Base-by-base conservation (phyloP, 2,113 vertebrate species). In the Cavia aperea region DNA sequence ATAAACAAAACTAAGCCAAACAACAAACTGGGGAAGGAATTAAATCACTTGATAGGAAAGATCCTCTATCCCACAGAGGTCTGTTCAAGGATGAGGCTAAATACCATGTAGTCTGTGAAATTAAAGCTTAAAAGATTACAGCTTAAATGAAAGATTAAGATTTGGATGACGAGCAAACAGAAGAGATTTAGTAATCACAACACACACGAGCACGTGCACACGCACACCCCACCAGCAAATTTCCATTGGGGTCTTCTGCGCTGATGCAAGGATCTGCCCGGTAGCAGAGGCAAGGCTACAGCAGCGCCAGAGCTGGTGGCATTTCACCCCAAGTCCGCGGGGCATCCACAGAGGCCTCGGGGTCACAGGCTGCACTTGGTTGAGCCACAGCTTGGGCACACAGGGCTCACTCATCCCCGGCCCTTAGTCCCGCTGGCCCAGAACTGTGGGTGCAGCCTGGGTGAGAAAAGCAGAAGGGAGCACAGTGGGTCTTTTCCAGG, bases 81-180 rank as follows among this genome's bases (percentile, higher is more conserved):
- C 97, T 95, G 92, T 84, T 93, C 95, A 0, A 43, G 93, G 95
- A 95, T 86, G 88, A 96, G 90, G 78, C 87, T 95, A 95, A 97
- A 96, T 92, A 95, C 83, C 78, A 96, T 90, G 92, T 56, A 95
- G 83, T 95, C 91, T 89, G 88, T 92, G 94, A 97, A 97, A 98
- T 96, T 94, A 97, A 97, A 97, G 96, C 97, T 97, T 98, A 98
- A 97, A 96, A 97, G 97, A 98, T 97, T 97, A 98, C n/a, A 95
- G 90, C 62, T 94, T 90, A 63, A 46, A 86, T 88, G 92, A 81
- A 85, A 88, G 94, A 92, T 95, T 92, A 95, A 46, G 60, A 46
- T 33, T 95, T 89, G 43, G 78, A 92, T 95, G 79, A 94, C 79
- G 31, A 93, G n/a, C 79, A 93, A 88, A 97, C 70, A 88, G 5